A percentile compares a stretch with the other conserved stretches of the same genome.
phyloP scores from a whole-genome alignment of 2,113 vertebrate genomes.

The Tylochromis polylepis region DNA sequence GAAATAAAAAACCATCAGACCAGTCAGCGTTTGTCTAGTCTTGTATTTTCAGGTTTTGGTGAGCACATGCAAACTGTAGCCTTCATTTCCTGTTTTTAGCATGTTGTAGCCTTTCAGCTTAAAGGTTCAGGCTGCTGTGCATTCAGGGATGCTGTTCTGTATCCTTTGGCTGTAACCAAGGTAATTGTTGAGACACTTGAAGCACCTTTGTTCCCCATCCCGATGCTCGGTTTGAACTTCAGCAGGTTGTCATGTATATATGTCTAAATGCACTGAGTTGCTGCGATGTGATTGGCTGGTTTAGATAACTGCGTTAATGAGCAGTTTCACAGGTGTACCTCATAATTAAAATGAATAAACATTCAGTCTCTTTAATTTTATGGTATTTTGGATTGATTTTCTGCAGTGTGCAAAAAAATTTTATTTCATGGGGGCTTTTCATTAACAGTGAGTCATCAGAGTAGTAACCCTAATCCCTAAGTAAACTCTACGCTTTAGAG shows the following conservation, averaged over 20 bases:
- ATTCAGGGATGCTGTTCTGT: neutral
- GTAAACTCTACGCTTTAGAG: neutral
- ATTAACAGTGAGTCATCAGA: neutral
- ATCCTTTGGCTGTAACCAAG: neutral
- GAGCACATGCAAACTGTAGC: neutral
- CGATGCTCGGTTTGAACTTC: neutral
- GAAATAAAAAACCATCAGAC: neutral
- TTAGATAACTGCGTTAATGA: neutral
- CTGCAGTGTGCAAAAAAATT: too few species aligned
- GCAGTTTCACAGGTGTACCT: neutral
- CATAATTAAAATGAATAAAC: neutral
- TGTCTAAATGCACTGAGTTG: neutral
- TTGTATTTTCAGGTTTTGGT: neutral
- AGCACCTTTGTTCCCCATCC: neutral
- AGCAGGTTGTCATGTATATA: neutral
- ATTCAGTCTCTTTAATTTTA: neutral
- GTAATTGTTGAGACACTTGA: neutral
- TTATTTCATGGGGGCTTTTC: neutral
- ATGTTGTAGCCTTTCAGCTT: neutral
- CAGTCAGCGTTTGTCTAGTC: neutral
- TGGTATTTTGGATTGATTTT: neutral
- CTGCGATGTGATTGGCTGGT: neutral
- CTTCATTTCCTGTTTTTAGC: neutral
- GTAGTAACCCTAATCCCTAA: neutral
- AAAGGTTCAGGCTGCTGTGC: neutral